Base-by-base conservation (phyloP, 2,797 vertebrate genomes). In the Sebastiscus tertius region DNA sequence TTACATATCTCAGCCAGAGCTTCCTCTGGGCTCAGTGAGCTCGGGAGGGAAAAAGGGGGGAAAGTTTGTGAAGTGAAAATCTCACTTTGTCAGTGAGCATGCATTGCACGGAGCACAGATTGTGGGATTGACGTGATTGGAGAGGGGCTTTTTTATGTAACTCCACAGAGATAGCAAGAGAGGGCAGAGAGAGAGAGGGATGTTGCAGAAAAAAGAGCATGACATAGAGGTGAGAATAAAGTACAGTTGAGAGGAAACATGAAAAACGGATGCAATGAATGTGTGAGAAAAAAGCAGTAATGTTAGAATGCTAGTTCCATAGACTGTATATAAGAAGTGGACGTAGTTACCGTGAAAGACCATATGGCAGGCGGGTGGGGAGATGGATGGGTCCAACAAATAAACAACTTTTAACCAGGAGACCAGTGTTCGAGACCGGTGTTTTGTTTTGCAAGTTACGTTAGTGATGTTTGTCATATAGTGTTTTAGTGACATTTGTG, bases 11-110 rank as follows among this genome's bases (percentile, higher is more conserved):
- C 75, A 74, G 56, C 54, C 70, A 80, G 68, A 72, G 75, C 11
- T 49, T 86, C 81, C 79, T 88, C 39, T 79, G 80, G 77, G 84
- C 78, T 71, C 68, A 62, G 65, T 20, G 55, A 78, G 62, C 64
- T 70, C 72, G 34, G 14, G 64, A 62, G 39, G 46, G 63, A 55
- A 75, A 60, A 78, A 56, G 14, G 26, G 33, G 61, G 5, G 3
- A 66, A 84, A 36, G 72, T 79, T 80, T 84, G 39, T 77, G 59
- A 85, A 69, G 82, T 80, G 62, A 76, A 87, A 84, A 78, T 85
- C 64, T 75, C n/a, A 74, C 64, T 75, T 84, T 80, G 82, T 86
- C 77, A 88, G 60, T 81, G 66, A 87, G 83, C 77, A 83, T 55
- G 79, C 80, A 76, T 49, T n/a, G 46, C 46, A 49, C 46, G 8